A percentile compares a stretch with the other conserved stretches of the same genome.
Conservation (phyloP, 23 tunicate genomes). For the Diplosoma virens region DNA sequence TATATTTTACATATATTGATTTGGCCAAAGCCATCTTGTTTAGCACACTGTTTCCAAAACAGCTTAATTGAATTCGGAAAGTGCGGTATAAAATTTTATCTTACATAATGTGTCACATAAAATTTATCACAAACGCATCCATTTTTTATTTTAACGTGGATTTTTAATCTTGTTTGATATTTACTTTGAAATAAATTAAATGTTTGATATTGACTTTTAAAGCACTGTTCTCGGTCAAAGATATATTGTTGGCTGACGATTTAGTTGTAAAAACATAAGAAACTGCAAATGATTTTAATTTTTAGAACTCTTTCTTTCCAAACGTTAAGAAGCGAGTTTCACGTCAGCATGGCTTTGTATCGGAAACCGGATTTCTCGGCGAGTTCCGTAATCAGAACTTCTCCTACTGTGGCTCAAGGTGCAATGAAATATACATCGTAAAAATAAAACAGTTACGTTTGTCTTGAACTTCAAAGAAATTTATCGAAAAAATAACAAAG, state of each 20-base stretch:
- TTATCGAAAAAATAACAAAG: too few relatives aligned
- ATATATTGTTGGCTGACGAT: background rate
- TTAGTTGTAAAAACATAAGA: background rate
- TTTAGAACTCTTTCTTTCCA: slow-evolving; percentile 32
- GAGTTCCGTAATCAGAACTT: background rate
- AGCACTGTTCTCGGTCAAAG: background rate
- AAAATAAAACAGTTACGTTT: too few relatives aligned
- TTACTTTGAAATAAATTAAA: background rate
- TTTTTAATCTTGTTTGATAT: background rate
- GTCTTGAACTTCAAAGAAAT: too few relatives aligned
- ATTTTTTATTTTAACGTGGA: too few relatives aligned
- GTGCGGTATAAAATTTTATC: too few relatives aligned
- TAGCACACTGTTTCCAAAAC: too few relatives aligned
- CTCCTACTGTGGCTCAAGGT: slow-evolving; percentile 52
- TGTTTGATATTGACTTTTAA: background rate
- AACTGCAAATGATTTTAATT: background rate
- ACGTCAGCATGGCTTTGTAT: slow-evolving; percentile 17
- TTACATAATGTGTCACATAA: too few relatives aligned
- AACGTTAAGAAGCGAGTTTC: background rate
- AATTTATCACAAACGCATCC: too few relatives aligned
- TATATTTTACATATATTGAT: too few relatives aligned
- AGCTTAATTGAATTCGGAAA: too few relatives aligned
- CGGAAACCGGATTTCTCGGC: background rate
- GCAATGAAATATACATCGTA: too few relatives aligned
- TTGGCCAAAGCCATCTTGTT: too few relatives aligned